These are phyloP conservation scores for Ammodytes dubius DNA, from an alignment of 2,113 vertebrate genomes.

Conservation along the genomic window DNA sequence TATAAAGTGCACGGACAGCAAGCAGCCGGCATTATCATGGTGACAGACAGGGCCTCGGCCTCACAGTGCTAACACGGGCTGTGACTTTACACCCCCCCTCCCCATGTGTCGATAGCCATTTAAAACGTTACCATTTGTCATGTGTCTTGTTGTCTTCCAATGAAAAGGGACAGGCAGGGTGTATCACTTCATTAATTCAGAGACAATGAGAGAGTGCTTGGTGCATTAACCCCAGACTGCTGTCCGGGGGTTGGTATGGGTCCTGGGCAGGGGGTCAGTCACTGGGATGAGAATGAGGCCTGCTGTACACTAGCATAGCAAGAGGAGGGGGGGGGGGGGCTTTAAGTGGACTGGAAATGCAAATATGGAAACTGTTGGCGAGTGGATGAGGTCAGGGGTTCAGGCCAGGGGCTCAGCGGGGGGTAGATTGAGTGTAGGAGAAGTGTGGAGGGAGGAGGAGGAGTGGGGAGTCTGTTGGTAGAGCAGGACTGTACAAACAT, in stretches of 20 bases:
- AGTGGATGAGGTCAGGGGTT: conserved; percentile 79
- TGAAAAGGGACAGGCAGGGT: conserved; percentile 72
- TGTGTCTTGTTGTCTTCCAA: conserved; percentile 68
- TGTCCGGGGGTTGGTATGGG: conserved; percentile 55
- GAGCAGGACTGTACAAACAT: conserved; percentile 73
- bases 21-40: conserved; percentile 5
- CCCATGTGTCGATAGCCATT: conserved; percentile 63
- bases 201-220: conserved; percentile 78
- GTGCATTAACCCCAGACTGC: conserved; percentile 82
- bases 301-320: conserved; percentile 68
- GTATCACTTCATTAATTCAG: conserved; percentile 79
- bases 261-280: conserved; percentile 72
- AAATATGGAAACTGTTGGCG: conserved; percentile 80
- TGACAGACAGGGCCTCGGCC: background rate
- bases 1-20: conserved; percentile 15
- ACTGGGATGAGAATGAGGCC: conserved; percentile 80
- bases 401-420: conserved; percentile 69
- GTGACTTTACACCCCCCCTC: conserved; percentile 46
- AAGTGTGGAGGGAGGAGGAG: conserved; percentile 32
- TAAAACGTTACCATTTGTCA: conserved; percentile 68
- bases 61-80: conserved; percentile 5
- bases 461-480: conserved; percentile 23
- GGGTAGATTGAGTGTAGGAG: conserved; percentile 64
- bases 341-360: conserved; percentile 77
- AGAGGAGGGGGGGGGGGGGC: conserved; percentile 33